Conservation (phyloP, 2,888 invertebrate species). For the Oligia fasciuncula region DNA sequence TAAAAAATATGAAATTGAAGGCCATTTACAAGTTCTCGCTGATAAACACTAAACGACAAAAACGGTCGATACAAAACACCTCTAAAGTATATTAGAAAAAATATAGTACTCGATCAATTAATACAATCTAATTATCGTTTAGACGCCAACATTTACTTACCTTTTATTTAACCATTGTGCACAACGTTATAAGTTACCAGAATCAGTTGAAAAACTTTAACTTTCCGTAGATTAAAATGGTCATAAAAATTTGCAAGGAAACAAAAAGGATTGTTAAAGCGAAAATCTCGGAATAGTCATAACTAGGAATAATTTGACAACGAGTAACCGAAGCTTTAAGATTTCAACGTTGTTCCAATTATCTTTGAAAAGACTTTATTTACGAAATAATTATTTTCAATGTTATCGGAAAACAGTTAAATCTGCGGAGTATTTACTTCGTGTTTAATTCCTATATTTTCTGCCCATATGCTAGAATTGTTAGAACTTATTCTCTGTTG, state of each 20-base stretch:
- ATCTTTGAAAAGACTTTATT: constrained; percentile 31
- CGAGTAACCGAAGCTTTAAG: constrained; percentile 38
- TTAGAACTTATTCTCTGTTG: too few species aligned
- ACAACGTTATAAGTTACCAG: not conserved
- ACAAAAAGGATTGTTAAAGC: constrained; percentile 4
- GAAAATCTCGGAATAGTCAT: constrained; percentile 2
- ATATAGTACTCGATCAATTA: not conserved
- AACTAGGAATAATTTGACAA: constrained; percentile 35
- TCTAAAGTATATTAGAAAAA: not conserved
- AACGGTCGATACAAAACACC: not conserved
- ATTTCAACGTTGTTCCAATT: constrained; percentile 45
- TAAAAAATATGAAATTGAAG: too few species aligned
- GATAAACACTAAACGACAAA: not conserved
- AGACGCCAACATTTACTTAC: not conserved
- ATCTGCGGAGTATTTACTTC: not conserved
- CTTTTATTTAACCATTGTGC: too few species aligned
- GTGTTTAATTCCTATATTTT: not conserved
- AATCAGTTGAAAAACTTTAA: too few species aligned
- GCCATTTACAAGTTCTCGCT: not conserved
- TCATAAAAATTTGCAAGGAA: not conserved
- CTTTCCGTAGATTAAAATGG: not conserved
- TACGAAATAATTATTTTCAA: constrained; percentile 10
- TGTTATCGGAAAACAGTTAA: not conserved
- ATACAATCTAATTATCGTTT: not conserved
- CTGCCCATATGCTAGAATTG: too few species aligned